These are phyloP conservation scores for Ceryle rudis DNA, from an alignment of 2,797 vertebrate species.

Conservation along the genomic window DNA sequence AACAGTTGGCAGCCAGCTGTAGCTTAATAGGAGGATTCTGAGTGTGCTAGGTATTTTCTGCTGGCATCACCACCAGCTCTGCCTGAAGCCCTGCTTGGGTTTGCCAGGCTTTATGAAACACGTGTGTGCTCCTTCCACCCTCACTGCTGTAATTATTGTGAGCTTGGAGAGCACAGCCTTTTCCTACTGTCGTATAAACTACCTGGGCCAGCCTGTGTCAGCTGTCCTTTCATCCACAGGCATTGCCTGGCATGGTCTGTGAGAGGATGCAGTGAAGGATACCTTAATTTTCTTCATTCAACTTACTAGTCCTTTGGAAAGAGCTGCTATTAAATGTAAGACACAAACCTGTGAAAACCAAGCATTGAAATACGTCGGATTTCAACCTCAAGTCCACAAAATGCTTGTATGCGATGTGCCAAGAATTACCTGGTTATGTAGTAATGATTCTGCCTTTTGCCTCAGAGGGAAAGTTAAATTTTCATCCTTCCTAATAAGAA, in stretches of 20 bases:
- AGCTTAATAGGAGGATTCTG: slow-evolving; percentile 16
- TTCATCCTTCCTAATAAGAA: not conserved
- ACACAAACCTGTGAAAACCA: not conserved
- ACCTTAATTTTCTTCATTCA: not conserved
- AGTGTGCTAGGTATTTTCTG: not conserved
- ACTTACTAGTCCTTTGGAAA: not conserved
- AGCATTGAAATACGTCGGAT: not conserved
- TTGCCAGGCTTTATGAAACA: not conserved
- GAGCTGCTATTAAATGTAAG: not conserved
- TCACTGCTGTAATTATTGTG: not conserved
- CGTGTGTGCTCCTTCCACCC: not conserved
- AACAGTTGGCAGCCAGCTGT: not conserved
- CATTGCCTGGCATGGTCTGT: not conserved
- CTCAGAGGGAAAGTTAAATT: not conserved
- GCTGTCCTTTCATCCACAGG: not conserved
- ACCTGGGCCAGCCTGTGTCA: not conserved
- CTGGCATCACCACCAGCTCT: not conserved
- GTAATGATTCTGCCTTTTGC: not conserved
- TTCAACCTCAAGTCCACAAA: not conserved
- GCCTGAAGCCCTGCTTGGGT: not conserved
- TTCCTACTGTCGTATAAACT: not conserved
- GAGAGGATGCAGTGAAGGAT: not conserved
- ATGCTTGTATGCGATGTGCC: not conserved
- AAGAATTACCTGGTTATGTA: not conserved
- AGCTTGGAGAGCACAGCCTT: not conserved